Evolutionary conservation across 1,140 invertebrate genomes (phyloP).

Genomic region (Drosophila ambigua): DNA sequence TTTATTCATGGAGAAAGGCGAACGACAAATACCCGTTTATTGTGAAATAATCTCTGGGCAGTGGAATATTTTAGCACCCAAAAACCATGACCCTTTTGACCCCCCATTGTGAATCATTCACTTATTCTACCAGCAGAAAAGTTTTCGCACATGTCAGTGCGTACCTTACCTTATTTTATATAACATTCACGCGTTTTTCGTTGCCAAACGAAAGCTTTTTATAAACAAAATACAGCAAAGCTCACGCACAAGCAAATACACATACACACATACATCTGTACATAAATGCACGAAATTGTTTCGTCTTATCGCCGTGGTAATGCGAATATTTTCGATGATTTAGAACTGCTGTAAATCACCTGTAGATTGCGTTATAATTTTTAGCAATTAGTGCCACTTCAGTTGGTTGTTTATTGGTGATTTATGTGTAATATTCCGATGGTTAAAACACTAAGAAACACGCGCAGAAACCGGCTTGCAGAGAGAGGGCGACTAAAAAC

Average conservation of each 20-base stretch:
- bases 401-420: not conserved
- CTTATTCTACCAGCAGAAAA: not conserved
- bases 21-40: no score
- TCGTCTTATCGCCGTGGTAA: conserved; percentile 15
- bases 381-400: conserved; percentile 1
- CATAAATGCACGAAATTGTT: conserved; percentile 11
- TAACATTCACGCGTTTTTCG: conserved; percentile 49
- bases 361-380: conserved; percentile 13
- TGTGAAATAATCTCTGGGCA: no score
- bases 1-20: no score
- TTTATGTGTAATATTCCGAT: not conserved
- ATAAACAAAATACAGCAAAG: conserved; percentile 50
- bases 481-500: conserved; percentile 36
- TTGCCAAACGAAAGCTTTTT: conserved; percentile 31
- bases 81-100: no score
- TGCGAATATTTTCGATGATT: conserved; percentile 22
- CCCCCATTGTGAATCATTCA: no score
- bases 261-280: no score
- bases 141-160: conserved; percentile 5
- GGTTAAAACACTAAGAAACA: not conserved
- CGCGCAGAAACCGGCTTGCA: conserved; percentile 39
- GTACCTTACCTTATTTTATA: not conserved
- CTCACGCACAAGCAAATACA: conserved; percentile 26
- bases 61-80: no score
- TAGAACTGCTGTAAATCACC: conserved; percentile 21